Evolutionary conservation across 1,140 invertebrate species (phyloP), one percentile per base, ranked within the genome.

Genomic region (Pogonomyrmex barbatus): DNA sequence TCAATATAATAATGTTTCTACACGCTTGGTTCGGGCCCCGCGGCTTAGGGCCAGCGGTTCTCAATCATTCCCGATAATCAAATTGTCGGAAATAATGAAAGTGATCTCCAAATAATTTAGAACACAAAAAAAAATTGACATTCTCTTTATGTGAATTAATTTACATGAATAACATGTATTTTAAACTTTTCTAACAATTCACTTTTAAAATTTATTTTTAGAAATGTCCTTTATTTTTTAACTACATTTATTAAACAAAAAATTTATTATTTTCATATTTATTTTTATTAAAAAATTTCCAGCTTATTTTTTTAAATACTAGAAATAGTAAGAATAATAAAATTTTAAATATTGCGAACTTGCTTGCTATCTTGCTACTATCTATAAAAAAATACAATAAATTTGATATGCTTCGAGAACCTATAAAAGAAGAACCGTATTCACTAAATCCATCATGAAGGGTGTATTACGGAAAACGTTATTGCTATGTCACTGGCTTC

Each of bases 401-500:
- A 45, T 56, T n/a, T 42, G 2, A 54, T 0, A 56, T 52, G 10
- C 12, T 1, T n/a, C 14, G 6, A 39, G 2, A 3, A 47, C 2
- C 10, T n/a, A 65, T 8, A 6, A 65, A 58, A 73, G 56, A 81
- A 81, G 78, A 90, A 89, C 87, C 88, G 14, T 81, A 12, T 88
- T 75, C 56, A n/a, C 4, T 14, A 24, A 78, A 81, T 77, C 67
- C 52, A 62, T 24, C 62, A 84, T 63, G 10, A 91, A 92, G 92
- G 92, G 90, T 93, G 88, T 88, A 89, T 92, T 90, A 93, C 81
- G 85, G 82, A 86, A 92, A 92, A 58, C 88, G 86, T 93, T 94
- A 94, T 93, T 93, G 89, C 91, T 91, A 76, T 93, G 90, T 92
- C 92, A 93, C 92, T 86, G 91, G 91, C 93, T 93, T 89, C 88